Evolutionary conservation across 1,140 invertebrate genomes (phyloP).

Genomic region (Megalopta genalis): DNA sequence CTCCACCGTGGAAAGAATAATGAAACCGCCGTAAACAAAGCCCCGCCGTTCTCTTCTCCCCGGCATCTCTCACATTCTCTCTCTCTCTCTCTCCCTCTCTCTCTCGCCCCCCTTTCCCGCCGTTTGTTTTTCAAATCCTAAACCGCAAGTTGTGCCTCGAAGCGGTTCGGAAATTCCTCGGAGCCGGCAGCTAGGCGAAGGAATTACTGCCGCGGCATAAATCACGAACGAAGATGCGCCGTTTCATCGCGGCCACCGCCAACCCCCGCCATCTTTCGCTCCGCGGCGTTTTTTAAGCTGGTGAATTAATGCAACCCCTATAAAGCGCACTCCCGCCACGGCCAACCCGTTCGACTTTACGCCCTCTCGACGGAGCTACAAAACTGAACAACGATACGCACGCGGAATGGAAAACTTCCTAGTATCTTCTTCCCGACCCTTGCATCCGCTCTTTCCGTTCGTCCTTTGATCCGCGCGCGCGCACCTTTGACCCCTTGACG

Average conservation of each 20-base stretch:
- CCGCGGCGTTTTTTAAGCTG: slow-evolving; percentile 6
- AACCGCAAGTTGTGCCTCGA: slow-evolving; percentile 27
- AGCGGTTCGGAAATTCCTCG: slow-evolving; percentile 11
- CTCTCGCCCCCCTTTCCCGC: too few relatives aligned
- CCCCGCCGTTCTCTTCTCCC: not conserved
- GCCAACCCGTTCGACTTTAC: slow-evolving; percentile 20
- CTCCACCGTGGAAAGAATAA: not conserved
- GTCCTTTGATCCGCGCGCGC: not conserved
- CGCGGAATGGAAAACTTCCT: slow-evolving; percentile 44
- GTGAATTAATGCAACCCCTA: slow-evolving; percentile 35
- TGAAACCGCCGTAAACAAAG: not conserved
- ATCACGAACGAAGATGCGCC: slow-evolving; percentile 1
- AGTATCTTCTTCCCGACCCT: not conserved
- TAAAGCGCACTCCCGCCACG: slow-evolving; percentile 13
- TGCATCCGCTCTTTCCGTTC: too few relatives aligned
- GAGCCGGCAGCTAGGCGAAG: too few relatives aligned
- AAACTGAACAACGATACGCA: slow-evolving; percentile 35
- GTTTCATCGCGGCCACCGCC: not conserved
- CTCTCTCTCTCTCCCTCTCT: too few relatives aligned
- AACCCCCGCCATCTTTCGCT: not conserved
- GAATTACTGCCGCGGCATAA: not conserved
- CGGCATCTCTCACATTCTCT: too few relatives aligned
- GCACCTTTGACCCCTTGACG: not conserved
- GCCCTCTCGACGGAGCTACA: slow-evolving; percentile 3
- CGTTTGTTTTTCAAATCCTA: not conserved